Conservation (phyloP, 2,888 invertebrate species). For the Lycia hirtaria region DNA sequence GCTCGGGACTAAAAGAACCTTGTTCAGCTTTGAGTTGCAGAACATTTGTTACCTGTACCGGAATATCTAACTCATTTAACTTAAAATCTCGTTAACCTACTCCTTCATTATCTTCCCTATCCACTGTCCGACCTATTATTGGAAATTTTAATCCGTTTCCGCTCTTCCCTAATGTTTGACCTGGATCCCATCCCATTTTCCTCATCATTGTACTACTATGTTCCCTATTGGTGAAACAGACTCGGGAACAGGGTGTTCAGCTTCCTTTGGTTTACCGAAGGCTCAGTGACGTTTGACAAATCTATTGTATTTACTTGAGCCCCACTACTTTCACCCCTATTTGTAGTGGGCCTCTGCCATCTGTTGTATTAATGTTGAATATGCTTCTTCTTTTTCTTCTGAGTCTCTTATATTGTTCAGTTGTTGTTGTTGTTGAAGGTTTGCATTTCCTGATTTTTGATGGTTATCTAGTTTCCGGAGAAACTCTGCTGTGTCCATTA, state of each 20-base stretch:
- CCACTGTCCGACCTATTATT: not conserved
- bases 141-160: not conserved
- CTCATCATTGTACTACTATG: not conserved
- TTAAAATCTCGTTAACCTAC: not conserved
- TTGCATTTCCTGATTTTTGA: not conserved
- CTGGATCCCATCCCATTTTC: not conserved
- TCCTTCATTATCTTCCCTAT: not conserved
- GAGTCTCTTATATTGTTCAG: not conserved
- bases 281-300: not conserved
- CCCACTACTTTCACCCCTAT: not conserved
- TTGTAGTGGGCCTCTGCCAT: not conserved
- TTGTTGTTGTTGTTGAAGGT: not conserved
- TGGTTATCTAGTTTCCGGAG: not conserved
- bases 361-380: not conserved
- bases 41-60: not conserved
- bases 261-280: not conserved
- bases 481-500: not conserved
- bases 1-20: not conserved
- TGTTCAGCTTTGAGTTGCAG: slow-evolving; percentile 1
- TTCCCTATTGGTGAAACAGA: not conserved
- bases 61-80: not conserved
- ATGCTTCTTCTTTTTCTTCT: not conserved
- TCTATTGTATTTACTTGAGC: not conserved
- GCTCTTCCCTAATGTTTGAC: not conserved
- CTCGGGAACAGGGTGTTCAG: not conserved